Percentiles rank a stretch among this genome's conserved stretches.
Evolutionary conservation across 2,797 vertebrate species (phyloP).

Genomic region (Orestias chungarensis): DNA sequence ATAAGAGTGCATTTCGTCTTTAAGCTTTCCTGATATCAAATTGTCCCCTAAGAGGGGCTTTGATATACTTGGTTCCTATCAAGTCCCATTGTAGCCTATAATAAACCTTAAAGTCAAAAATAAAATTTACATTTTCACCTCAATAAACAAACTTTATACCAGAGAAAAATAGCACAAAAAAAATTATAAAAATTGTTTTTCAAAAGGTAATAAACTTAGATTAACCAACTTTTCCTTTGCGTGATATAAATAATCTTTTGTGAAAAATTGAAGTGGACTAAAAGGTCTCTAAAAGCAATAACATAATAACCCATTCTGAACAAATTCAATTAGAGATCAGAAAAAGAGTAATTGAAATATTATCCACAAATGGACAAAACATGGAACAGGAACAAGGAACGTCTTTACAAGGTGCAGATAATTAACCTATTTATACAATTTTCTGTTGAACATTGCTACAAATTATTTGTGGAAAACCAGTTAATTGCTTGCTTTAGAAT

Average conservation of each 20-base stretch:
- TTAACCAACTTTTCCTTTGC: background rate
- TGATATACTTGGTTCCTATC: slow-evolving; percentile 39
- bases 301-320: background rate
- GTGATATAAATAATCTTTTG: background rate
- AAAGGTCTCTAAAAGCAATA: background rate
- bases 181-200: background rate
- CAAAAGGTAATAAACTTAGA: background rate
- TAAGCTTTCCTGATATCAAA: slow-evolving; percentile 50
- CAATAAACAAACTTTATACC: background rate
- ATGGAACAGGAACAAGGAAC: background rate
- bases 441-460: background rate
- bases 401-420: too few relatives aligned
- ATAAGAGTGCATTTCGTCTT: too few relatives aligned
- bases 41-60: slow-evolving; percentile 39
- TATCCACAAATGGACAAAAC: too few relatives aligned
- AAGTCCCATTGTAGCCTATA: slow-evolving; percentile 17
- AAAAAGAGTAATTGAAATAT: background rate
- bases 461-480: background rate
- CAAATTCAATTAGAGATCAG: background rate
- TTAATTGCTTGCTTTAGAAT: too few relatives aligned
- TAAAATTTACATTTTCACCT: background rate
- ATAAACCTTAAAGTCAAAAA: background rate
- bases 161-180: background rate
- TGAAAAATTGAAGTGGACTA: background rate
- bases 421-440: background rate